Evolutionary conservation across 2,797 vertebrate species (phyloP).

Genomic region (Betta splendens): DNA sequence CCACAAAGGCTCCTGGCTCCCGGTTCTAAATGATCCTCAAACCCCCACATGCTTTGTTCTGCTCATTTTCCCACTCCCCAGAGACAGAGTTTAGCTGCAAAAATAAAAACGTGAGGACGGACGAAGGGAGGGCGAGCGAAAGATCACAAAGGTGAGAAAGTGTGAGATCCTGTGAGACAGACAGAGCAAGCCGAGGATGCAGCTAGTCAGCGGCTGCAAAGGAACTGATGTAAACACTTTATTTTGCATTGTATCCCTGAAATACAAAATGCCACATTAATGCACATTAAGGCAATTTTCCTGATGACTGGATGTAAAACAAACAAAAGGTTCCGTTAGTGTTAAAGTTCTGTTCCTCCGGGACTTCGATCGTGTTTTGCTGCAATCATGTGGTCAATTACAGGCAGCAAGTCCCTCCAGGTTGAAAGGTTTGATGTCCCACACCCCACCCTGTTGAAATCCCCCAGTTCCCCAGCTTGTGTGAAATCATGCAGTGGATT

Average conservation of each 20-base stretch:
- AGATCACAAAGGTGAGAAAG: conserved; percentile 39
- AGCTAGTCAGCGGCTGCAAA: background rate
- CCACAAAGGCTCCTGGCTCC: conserved; percentile 82
- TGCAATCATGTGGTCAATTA: conserved; percentile 69
- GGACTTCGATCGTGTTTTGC: conserved; percentile 58
- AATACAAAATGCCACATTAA: conserved; percentile 10
- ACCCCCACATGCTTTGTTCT: conserved; percentile 86
- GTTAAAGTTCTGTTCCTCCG: conserved; percentile 9
- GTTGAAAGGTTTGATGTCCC: conserved; percentile 54
- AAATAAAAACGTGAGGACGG: conserved; percentile 70
- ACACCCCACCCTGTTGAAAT: conserved; percentile 43
- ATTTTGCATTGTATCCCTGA: conserved; percentile 27
- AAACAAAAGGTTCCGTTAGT: background rate
- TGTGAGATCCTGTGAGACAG: conserved; percentile 41
- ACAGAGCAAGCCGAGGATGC: conserved; percentile 16
- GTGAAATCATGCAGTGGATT: conserved; percentile 76
- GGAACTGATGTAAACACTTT: conserved; percentile 14
- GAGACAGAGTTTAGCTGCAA: conserved; percentile 72
- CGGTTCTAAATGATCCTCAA: conserved; percentile 78
- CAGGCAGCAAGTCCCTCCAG: conserved; percentile 62
- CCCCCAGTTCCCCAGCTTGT: conserved; percentile 67
- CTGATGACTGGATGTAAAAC: background rate
- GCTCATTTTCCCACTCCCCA: conserved; percentile 88
- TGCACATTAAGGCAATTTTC: background rate
- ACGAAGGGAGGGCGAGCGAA: conserved; percentile 22